Conservation (phyloP, 2,113 vertebrate genomes). For the Dryoscopus gambensis region DNA sequence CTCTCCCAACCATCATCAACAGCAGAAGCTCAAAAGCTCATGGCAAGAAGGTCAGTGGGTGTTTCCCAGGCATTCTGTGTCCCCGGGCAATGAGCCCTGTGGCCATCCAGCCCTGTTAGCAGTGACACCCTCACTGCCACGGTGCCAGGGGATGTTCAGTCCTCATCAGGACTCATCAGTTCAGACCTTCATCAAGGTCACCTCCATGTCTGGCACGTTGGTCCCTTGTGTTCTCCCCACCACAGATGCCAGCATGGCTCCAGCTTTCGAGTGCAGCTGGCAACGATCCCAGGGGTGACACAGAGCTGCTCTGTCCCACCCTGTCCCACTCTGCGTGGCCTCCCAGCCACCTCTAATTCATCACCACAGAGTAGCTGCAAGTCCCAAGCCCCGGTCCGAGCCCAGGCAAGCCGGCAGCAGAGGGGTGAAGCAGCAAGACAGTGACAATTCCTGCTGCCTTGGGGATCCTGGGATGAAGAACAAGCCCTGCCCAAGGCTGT, state of each 20-base stretch:
- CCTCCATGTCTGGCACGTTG: background rate
- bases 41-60: too few relatives aligned
- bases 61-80: background rate
- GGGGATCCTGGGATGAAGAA: background rate
- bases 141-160: background rate
- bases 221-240: background rate
- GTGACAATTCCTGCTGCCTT: background rate
- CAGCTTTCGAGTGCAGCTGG: fast-evolving
- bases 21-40: background rate
- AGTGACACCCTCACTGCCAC: background rate
- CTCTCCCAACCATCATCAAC: background rate
- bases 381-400: background rate
- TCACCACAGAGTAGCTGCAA: background rate
- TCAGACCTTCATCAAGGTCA: background rate
- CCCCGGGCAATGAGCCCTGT: fast-evolving
- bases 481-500: background rate
- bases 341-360: background rate
- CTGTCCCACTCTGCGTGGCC: background rate
- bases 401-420: background rate
- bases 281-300: background rate
- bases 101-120: background rate
- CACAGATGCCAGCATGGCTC: background rate
- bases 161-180: too few relatives aligned
- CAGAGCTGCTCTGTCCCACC: background rate
- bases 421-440: background rate